Evolutionary conservation across 1,140 invertebrate genomes (phyloP).

Genomic region (Fopius arisanus): DNA sequence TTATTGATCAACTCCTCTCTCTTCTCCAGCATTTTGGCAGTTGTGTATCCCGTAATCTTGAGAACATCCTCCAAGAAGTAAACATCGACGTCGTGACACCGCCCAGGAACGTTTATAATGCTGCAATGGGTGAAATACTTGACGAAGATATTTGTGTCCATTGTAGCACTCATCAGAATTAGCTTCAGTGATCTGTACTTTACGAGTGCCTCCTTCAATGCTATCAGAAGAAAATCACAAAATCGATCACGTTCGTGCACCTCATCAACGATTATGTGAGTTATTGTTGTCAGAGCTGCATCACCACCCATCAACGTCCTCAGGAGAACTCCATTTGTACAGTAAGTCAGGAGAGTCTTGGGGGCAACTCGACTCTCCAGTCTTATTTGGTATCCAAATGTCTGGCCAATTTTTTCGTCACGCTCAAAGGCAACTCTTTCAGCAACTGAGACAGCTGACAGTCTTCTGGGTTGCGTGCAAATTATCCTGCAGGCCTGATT

Average conservation of each 20-base stretch:
- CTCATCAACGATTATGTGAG: conserved; percentile 92
- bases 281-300: conserved; percentile 73
- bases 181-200: conserved; percentile 79
- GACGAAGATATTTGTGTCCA: conserved; percentile 82
- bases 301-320: conserved; percentile 84
- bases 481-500: conserved; percentile 83
- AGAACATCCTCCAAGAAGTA: conserved; percentile 88
- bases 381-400: conserved; percentile 94
- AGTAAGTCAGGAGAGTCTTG: conserved; percentile 87
- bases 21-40: conserved; percentile 69
- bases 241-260: conserved; percentile 93
- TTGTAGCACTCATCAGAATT: conserved; percentile 95
- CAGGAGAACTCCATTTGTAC: conserved; percentile 90
- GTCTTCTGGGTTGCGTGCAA: conserved; percentile 90
- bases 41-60: conserved; percentile 74
- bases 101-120: conserved; percentile 82
- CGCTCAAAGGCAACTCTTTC: conserved; percentile 85
- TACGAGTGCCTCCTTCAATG: conserved; percentile 78
- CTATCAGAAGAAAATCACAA: conserved; percentile 91
- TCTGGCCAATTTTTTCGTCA: conserved; percentile 84
- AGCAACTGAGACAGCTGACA: conserved; percentile 88
- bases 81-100: conserved; percentile 79
- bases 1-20: conserved; percentile 61
- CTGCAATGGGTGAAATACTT: conserved; percentile 84
- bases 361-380: conserved; percentile 82